Evolutionary conservation across 2,113 vertebrate genomes (phyloP).

Genomic region (Maccullochella peelii): DNA sequence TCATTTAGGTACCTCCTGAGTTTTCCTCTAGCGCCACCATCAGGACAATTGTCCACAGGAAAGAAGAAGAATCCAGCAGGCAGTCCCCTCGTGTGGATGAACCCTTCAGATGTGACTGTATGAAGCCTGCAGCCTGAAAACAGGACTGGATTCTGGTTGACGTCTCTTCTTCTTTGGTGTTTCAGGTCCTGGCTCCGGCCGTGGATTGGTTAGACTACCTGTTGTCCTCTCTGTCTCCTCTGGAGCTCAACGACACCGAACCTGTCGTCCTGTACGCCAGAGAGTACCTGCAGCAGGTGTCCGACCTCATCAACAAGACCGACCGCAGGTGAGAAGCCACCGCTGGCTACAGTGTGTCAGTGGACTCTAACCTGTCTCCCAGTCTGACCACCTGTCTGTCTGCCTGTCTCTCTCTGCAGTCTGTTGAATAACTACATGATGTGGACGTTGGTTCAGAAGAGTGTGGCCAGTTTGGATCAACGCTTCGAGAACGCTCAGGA

Average conservation of each 20-base stretch:
- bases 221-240: conserved; percentile 88
- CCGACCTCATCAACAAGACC: conserved; percentile 93
- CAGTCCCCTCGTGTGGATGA: no score
- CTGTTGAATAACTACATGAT: conserved; percentile 97
- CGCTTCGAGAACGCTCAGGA: conserved; percentile 97
- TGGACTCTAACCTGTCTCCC: background rate
- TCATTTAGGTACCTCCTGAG: no score
- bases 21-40: background rate
- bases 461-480: conserved; percentile 91
- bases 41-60: background rate
- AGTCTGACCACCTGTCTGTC: background rate
- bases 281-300: conserved; percentile 94
- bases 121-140: background rate
- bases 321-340: conserved; percentile 85
- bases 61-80: no score
- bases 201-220: conserved; percentile 96
- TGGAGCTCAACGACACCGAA: conserved; percentile 91
- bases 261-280: conserved; percentile 93
- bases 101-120: no score
- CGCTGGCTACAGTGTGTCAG: no score
- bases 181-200: conserved; percentile 87
- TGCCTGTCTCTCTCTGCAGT: conserved; percentile 72
- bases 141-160: background rate
- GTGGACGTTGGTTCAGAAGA: conserved; percentile 97
- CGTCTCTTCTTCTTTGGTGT: conserved; percentile 2